These are phyloP conservation scores for Eciton burchellii DNA, from an alignment of 1,140 invertebrate species.

Conservation along the genomic window DNA sequence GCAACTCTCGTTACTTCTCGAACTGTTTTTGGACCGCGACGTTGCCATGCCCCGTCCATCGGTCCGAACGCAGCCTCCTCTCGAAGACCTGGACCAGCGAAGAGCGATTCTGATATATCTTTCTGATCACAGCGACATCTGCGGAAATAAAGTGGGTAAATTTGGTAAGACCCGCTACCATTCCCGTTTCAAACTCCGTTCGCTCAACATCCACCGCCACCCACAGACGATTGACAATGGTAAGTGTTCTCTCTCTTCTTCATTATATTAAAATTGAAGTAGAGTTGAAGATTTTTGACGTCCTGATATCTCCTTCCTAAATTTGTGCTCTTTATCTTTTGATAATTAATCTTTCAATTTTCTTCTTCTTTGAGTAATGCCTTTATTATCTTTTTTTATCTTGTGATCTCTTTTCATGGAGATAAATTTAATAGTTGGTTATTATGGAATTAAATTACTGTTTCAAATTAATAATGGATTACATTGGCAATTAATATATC, in stretches of 20 bases:
- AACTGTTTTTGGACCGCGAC: slow-evolving; percentile 84
- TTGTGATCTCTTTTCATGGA: not conserved
- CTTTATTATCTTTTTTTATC: not conserved
- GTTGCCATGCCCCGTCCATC: slow-evolving; percentile 74
- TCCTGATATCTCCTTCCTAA: slow-evolving; percentile 3
- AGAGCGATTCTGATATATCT: slow-evolving; percentile 78
- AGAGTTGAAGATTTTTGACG: not conserved
- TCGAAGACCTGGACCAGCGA: slow-evolving; percentile 45
- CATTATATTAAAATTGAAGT: no score
- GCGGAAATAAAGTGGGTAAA: slow-evolving; percentile 90
- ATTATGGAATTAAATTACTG: not conserved
- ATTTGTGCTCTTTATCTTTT: not conserved
- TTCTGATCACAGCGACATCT: slow-evolving; percentile 88
- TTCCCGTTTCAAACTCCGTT: slow-evolving; percentile 91
- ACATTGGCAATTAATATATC: no score
- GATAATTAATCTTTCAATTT: not conserved
- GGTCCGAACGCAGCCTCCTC: slow-evolving; percentile 63
- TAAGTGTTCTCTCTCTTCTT: slow-evolving; percentile 82
- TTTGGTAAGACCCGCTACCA: slow-evolving; percentile 88
- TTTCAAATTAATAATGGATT: slow-evolving; percentile 21
- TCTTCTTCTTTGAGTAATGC: not conserved
- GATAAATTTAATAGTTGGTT: slow-evolving; percentile 2
- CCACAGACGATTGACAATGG: slow-evolving; percentile 86
- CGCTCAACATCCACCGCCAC: slow-evolving; percentile 87
- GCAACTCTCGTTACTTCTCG: slow-evolving; percentile 67